Evolutionary conservation across 2,797 vertebrate genomes (phyloP).

Genomic region (Eupleurogrammus muticus): DNA sequence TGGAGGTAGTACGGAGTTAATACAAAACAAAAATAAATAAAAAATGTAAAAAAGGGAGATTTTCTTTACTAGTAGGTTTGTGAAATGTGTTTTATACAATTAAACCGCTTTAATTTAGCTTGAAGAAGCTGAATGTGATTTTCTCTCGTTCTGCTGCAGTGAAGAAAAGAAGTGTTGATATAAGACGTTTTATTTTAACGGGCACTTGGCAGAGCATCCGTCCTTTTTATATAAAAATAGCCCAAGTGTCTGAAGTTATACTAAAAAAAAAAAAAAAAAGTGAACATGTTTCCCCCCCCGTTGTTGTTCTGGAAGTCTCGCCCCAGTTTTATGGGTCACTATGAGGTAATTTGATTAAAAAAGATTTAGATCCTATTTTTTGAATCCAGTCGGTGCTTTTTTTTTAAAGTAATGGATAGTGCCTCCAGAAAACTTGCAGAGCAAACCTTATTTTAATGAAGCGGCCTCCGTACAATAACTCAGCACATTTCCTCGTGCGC

Average conservation of each 20-base stretch:
- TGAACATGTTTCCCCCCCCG: slow-evolving; percentile 26
- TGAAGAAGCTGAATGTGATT: too few relatives aligned
- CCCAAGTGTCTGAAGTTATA: slow-evolving; percentile 47
- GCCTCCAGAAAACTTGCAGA: slow-evolving; percentile 72
- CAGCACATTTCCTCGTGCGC: slow-evolving; percentile 74
- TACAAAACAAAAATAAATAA: too few relatives aligned
- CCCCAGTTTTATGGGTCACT: slow-evolving; percentile 65
- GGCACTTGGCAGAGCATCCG: slow-evolving; percentile 47
- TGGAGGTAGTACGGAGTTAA: too few relatives aligned
- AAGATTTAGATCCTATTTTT: slow-evolving; percentile 64
- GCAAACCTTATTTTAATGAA: slow-evolving; percentile 80
- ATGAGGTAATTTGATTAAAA: slow-evolving; percentile 63
- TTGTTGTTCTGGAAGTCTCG: slow-evolving; percentile 29
- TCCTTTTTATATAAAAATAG: slow-evolving; percentile 32
- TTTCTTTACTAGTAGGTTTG: too few relatives aligned
- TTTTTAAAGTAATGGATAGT: slow-evolving; percentile 76
- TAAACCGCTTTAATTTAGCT: too few relatives aligned
- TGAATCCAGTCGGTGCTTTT: slow-evolving; percentile 56
- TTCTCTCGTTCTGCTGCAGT: neutral
- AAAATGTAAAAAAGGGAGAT: too few relatives aligned
- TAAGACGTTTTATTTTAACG: slow-evolving; percentile 31
- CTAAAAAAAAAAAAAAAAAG: slow-evolving; percentile 20
- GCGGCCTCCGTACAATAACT: slow-evolving; percentile 72
- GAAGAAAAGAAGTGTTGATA: slow-evolving; percentile 22
- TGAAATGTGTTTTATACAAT: too few relatives aligned